These are phyloP conservation scores for Anthonomus grandis DNA, from an alignment of 1,140 invertebrate species.

Conservation along the genomic window DNA sequence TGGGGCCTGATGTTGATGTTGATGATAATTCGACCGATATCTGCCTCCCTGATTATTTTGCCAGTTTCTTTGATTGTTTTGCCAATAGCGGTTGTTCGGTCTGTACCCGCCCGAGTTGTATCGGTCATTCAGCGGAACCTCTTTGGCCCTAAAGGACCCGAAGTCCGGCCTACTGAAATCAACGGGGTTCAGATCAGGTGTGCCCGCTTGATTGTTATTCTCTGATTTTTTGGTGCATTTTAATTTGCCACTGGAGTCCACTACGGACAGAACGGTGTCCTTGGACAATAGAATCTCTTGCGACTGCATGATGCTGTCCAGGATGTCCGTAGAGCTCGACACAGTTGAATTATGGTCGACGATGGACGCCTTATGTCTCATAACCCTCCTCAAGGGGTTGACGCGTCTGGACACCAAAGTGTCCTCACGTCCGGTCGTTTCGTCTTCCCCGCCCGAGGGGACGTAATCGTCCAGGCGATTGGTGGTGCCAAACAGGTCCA, in stretches of 20 bases:
- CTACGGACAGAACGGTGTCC: constrained; percentile 58
- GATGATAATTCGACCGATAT: not conserved
- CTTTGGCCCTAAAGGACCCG: constrained; percentile 15
- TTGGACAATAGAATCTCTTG: constrained; percentile 73
- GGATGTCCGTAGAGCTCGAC: constrained; percentile 55
- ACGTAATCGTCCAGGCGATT: constrained; percentile 62
- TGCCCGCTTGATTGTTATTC: too few species aligned
- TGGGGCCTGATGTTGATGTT: not conserved
- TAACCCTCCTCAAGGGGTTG: constrained; percentile 50
- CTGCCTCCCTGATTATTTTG: constrained; percentile 9
- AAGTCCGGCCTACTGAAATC: constrained; percentile 14
- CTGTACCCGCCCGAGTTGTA: constrained; percentile 10
- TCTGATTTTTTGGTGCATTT: constrained; percentile 22
- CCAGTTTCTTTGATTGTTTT: constrained; percentile 7
- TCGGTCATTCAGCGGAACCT: constrained; percentile 14
- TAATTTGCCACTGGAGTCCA: constrained; percentile 42
- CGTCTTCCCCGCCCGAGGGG: constrained; percentile 52
- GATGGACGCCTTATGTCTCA: constrained; percentile 51
- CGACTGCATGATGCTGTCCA: constrained; percentile 70
- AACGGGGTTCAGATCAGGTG: constrained; percentile 11
- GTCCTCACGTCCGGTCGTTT: constrained; percentile 45
- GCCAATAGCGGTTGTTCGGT: constrained; percentile 1
- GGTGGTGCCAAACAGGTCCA: constrained; percentile 59
- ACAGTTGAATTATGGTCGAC: constrained; percentile 45
- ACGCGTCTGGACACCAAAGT: constrained; percentile 47